Conservation (phyloP, 2,888 invertebrate genomes). For the Halocaridina rubra region DNA sequence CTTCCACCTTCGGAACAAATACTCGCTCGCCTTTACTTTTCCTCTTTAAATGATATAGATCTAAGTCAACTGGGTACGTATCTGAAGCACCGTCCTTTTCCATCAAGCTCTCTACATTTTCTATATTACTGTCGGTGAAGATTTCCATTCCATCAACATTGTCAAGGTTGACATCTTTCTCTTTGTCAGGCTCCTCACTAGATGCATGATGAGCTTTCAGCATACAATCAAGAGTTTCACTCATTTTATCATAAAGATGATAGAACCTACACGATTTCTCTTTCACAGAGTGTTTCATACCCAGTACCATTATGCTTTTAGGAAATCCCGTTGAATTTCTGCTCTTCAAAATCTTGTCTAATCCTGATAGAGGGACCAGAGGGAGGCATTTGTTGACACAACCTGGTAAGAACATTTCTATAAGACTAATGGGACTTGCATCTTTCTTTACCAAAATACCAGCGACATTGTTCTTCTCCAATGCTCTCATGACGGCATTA, state of each 20-base stretch:
- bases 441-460: conserved; percentile 53
- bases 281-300: conserved; percentile 37
- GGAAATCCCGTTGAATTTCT: neutral
- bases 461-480: conserved; percentile 40
- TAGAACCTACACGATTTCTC: conserved; percentile 21
- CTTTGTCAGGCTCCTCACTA: neutral
- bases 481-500: conserved; percentile 59
- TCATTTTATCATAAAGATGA: conserved; percentile 35
- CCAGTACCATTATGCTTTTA: conserved; percentile 36
- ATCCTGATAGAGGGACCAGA: conserved; percentile 31
- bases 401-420: conserved; percentile 47
- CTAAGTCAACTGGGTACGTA: neutral
- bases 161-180: too few species aligned
- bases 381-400: conserved; percentile 48
- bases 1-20: neutral
- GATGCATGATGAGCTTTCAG: neutral
- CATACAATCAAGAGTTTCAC: conserved; percentile 16
- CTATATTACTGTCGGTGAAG: too few species aligned
- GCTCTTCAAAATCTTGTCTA: conserved; percentile 17
- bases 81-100: neutral
- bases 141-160: neutral
- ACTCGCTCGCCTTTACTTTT: neutral
- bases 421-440: conserved; percentile 30
- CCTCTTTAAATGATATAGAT: conserved; percentile 21
- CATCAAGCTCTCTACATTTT: neutral